Evolutionary conservation across 2,888 invertebrate genomes (phyloP).

Genomic region (Sturmia bella): DNA sequence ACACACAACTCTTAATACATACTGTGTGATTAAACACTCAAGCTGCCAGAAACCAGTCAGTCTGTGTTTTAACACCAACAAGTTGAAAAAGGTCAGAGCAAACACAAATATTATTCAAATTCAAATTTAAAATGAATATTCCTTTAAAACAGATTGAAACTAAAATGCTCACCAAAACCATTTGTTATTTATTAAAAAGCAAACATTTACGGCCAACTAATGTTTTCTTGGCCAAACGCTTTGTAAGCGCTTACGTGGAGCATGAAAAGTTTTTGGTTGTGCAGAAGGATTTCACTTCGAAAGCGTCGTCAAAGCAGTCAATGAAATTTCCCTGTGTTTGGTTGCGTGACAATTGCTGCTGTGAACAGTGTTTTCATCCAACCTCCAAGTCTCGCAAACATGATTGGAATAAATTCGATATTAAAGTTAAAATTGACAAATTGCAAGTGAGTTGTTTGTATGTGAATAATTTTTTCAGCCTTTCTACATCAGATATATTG

Average conservation of each 20-base stretch:
- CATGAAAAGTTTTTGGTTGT: conserved; percentile 74
- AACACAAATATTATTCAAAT: no score
- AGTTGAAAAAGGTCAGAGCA: no score
- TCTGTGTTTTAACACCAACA: no score
- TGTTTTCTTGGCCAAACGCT: conserved; percentile 28
- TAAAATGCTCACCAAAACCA: conserved; percentile 47
- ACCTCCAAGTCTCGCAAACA: conserved; percentile 85
- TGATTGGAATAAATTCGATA: conserved; percentile 85
- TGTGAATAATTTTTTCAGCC: no score
- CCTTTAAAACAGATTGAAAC: no score
- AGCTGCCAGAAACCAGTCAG: no score
- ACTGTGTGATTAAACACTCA: no score
- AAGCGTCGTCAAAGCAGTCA: conserved; percentile 61
- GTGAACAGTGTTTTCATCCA: conserved; percentile 85
- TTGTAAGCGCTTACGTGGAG: conserved; percentile 72
- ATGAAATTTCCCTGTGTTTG: conserved; percentile 86
- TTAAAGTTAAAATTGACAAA: conserved; percentile 81
- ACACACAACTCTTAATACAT: no score
- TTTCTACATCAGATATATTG: conserved; percentile 21
- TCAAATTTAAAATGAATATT: no score
- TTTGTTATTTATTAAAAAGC: conserved; percentile 47
- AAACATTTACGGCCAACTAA: background rate
- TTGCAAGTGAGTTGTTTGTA: conserved; percentile 58
- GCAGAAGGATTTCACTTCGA: conserved; percentile 75
- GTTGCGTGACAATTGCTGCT: conserved; percentile 89